Conservation (phyloP, 2,888 invertebrate genomes). For the Salticus scenicus region DNA sequence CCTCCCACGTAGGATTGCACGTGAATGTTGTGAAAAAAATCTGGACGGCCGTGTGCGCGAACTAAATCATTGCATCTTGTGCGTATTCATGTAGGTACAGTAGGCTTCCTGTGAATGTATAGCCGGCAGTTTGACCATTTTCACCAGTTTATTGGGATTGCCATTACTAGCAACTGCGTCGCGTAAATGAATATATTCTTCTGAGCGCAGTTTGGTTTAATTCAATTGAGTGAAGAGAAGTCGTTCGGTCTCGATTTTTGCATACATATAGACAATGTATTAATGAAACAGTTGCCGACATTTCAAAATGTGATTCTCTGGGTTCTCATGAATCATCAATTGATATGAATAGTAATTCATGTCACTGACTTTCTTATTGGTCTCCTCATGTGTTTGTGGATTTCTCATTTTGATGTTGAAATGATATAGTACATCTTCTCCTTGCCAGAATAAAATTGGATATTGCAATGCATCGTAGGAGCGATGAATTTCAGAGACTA, state of each 20-base stretch:
- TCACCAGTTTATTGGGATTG: background rate
- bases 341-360: slow-evolving; percentile 58
- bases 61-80: no score
- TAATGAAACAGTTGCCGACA: slow-evolving; percentile 71
- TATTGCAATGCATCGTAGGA: no score
- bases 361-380: slow-evolving; percentile 53
- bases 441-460: slow-evolving; percentile 72
- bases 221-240: slow-evolving; percentile 30
- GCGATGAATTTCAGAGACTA: slow-evolving; percentile 62
- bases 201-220: slow-evolving; percentile 25
- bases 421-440: slow-evolving; percentile 71
- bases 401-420: slow-evolving; percentile 26
- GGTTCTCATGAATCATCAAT: slow-evolving; percentile 44
- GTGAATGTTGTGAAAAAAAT: background rate
- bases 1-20: background rate
- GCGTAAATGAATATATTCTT: background rate
- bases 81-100: no score
- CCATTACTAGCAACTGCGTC: background rate
- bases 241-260: slow-evolving; percentile 37
- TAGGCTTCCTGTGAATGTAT: background rate
- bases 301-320: slow-evolving; percentile 70
- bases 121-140: background rate
- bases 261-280: slow-evolving; percentile 70
- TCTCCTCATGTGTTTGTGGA: slow-evolving; percentile 11
- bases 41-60: no score